phyloP scores from a whole-genome alignment of 23 tunicate species.

The Trididemnum clinides region DNA sequence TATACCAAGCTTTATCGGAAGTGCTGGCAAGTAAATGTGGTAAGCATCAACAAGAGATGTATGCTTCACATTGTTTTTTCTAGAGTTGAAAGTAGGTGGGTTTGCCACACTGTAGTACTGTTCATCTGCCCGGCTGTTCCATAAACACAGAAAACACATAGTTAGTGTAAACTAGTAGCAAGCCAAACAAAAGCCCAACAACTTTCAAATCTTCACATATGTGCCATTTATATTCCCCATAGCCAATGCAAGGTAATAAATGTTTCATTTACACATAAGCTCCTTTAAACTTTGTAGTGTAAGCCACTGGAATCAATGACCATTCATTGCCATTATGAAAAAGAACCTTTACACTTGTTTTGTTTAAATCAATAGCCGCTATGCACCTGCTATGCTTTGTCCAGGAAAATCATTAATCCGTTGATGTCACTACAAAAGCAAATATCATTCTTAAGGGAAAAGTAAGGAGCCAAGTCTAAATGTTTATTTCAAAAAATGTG shows the following conservation, averaged over 20 bases:
- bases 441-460: background rate
- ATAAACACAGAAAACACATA: background rate
- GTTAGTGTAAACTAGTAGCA: slow-evolving; percentile 16
- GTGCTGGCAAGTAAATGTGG: background rate
- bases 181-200: slow-evolving; percentile 17
- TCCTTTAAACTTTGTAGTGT: background rate
- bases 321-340: slow-evolving; percentile 10
- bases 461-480: background rate
- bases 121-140: slow-evolving; percentile 11
- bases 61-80: slow-evolving; percentile 9
- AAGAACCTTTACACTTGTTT: slow-evolving; percentile 7
- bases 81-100: background rate
- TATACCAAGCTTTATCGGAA: slow-evolving; percentile 17
- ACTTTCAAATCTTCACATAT: slow-evolving; percentile 25
- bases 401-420: background rate
- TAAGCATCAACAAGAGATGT: background rate
- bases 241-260: background rate
- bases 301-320: background rate
- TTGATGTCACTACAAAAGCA: background rate
- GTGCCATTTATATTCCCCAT: slow-evolving; percentile 6
- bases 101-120: background rate
- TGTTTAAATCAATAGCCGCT: slow-evolving; percentile 3
- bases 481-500: background rate
- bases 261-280: background rate
- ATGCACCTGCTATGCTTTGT: background rate